Conservation (phyloP, 2,888 invertebrate genomes). For the Ophraella communa region DNA sequence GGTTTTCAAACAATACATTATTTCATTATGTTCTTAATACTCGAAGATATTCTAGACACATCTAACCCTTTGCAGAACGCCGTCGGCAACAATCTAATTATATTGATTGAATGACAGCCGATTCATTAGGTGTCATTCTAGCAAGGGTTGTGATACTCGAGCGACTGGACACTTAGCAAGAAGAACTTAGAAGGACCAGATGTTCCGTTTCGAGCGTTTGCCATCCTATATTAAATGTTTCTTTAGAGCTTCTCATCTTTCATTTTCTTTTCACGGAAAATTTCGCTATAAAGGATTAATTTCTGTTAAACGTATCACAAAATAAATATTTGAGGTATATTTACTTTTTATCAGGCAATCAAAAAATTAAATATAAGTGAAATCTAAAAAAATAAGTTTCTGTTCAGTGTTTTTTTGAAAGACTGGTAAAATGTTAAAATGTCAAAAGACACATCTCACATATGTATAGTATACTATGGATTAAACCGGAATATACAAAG, state of each 20-base stretch:
- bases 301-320: background rate
- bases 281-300: constrained; percentile 15
- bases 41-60: constrained; percentile 57
- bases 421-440: no score
- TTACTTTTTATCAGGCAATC: no score
- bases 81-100: constrained; percentile 60
- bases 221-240: constrained; percentile 40
- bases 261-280: constrained; percentile 14
- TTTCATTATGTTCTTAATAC: constrained; percentile 56
- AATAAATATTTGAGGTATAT: background rate
- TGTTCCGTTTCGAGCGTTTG: constrained; percentile 40
- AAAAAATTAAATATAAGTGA: no score
- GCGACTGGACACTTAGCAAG: constrained; percentile 38
- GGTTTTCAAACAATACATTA: constrained; percentile 53
- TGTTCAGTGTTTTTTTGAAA: no score
- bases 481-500: no score
- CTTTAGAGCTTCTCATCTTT: constrained; percentile 33
- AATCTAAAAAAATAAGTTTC: no score
- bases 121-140: constrained; percentile 61
- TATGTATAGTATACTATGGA: no score
- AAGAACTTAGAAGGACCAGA: constrained; percentile 46
- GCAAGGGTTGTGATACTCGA: constrained; percentile 44
- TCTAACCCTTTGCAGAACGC: constrained; percentile 49
- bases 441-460: no score
- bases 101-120: constrained; percentile 62